Evolutionary conservation across 2,797 vertebrate genomes (phyloP), one percentile per base, ranked within the genome.

Genomic region (Fratercula arctica): DNA sequence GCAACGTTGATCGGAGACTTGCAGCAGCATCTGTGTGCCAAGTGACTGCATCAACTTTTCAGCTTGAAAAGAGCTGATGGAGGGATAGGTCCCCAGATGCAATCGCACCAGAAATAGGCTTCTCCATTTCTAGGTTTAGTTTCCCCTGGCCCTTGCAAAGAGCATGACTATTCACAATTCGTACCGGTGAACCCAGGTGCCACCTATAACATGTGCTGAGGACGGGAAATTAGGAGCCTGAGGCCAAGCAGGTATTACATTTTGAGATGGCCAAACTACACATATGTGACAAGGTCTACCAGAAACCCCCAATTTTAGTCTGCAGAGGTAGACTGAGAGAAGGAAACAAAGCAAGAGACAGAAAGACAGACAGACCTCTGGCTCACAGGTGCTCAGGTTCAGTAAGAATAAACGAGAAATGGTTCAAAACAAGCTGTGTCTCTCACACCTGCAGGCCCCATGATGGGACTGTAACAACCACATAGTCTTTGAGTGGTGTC

Each of bases 191-290:
- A 74, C 12, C 20, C 68, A 70, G 20, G 9, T 46, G 16, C 53
- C 51, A 51, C 50, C 21, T 31, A 6, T 15, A 21, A 50, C 0
- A 0, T 13, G 13, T 41, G 53, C n/a, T 64, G 56, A 68, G 60
- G 37, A 68, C n/a, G 57, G 45, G 17, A 23, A 53, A 15, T 25
- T 17, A 82, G 35, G 59, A 89, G 25, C n/a, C 76, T 89, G 31
- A 72, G 45, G 33, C 15, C 50, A 75, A 13, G 43, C 28, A 77
- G 28, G 21, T 64, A 46, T 43, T 80, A 84, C 26, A 23, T 75
- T 88, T 64, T 81, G 25, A 4, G 8, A 26, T 33, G 53, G 16
- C 11, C 66, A 84, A 12, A 59, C 46, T 16, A 78, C 37, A 57
- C 24, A 12, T 1, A 18, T 6, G 33, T 70, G 60, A 56, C 70